Base-by-base conservation (phyloP, 2,888 invertebrate species). In the Amiota communis region DNA sequence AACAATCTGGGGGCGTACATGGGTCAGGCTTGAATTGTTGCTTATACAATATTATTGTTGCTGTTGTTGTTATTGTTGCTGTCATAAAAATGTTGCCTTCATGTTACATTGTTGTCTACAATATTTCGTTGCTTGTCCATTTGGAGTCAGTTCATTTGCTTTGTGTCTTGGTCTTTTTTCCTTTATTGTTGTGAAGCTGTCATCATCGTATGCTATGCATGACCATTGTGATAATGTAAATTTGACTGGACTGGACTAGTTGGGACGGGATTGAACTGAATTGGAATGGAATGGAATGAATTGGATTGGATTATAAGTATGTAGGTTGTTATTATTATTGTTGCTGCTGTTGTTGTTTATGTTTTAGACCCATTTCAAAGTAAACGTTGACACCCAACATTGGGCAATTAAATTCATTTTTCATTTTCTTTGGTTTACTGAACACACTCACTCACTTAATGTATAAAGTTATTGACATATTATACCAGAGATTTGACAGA, bases 381-480 rank as follows among this genome's bases (percentile, higher is more conserved):
- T 68, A 53, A 68, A 82, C 78, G 85, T 83, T 83, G 83, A 83
- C 83, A 83, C 83, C 79, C 80, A 81, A 82, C 83, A 84, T 82
- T 83, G 82, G 83, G 85, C 83, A 83, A 83, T 83, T 83, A 84
- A 84, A 84, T 84, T 83, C 83, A 83, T 83, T 83, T 84, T 81
- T 83, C 83, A 83, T 84, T 83, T 81, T 80, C 80, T 81, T 80
- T 72, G 56, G 20, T 71, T 20, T 47, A 49, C 36, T 36, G 36
- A 36, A 36, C 57, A 10, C 57, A 59, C 15, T 11, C 17, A 20
- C 57, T 17, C 8, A 11, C 10, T 20, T 59, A 73, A 72, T 80
- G 81, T 83, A 81, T 83, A 84, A 84, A 83, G 77, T 77, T 78
- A 83, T 80, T 84, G 84, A 83, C 83, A 84, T 75, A 83, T 83